Percentiles rank a stretch among this genome's conserved stretches.
Evolutionary conservation across 2,888 invertebrate genomes (phyloP).

Genomic region (Mythimna pallens): DNA sequence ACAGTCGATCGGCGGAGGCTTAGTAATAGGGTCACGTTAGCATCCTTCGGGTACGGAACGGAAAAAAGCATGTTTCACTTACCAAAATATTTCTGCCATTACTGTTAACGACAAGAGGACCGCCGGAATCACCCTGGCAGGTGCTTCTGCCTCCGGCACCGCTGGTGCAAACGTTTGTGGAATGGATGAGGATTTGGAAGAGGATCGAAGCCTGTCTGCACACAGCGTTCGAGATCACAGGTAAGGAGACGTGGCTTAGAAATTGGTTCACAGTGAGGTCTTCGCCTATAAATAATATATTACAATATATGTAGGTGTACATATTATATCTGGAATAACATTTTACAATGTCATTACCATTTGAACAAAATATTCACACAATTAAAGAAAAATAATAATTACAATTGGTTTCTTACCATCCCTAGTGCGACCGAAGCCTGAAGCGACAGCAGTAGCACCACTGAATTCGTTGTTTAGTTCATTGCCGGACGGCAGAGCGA

Average conservation of each 20-base stretch:
- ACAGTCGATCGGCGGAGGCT: too few relatives aligned
- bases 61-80: not conserved
- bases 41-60: too few relatives aligned
- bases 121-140: conserved; percentile 81
- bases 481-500: conserved; percentile 65
- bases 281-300: conserved; percentile 6
- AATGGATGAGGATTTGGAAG: conserved; percentile 27
- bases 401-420: conserved; percentile 58
- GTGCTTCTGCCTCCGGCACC: conserved; percentile 64
- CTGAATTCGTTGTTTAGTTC: conserved; percentile 64
- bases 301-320: not conserved
- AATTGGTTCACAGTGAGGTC: conserved; percentile 29
- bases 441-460: conserved; percentile 67
- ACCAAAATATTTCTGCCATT: conserved; percentile 23
- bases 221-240: conserved; percentile 29
- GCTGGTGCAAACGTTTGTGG: conserved; percentile 74
- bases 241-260: conserved; percentile 33
- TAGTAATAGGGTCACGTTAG: too few relatives aligned
- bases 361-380: not conserved
- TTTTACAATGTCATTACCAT: not conserved
- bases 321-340: not conserved
- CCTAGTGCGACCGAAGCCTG: conserved; percentile 72
- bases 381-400: not conserved
- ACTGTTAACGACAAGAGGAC: conserved; percentile 71
- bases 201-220: conserved; percentile 36